A percentile compares a stretch with the other conserved stretches of the same genome.
Conservation (phyloP, 2,888 invertebrate species). For the Apoda limacodes region DNA sequence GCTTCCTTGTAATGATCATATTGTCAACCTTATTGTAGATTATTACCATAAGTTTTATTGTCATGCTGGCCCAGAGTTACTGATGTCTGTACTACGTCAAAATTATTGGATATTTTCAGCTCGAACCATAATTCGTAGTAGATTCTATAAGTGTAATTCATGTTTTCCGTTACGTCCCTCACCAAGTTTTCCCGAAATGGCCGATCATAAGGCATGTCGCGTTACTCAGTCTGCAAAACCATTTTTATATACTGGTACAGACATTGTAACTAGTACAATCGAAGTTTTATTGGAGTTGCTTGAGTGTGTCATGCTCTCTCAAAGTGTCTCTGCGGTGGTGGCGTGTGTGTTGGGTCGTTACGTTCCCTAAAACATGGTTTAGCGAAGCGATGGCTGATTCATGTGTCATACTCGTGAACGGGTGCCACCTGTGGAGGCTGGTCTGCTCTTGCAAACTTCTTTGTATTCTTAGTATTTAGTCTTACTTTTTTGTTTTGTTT, state of each 20-base stretch:
- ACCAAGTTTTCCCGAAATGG: slow-evolving; percentile 10
- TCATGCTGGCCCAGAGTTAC: slow-evolving; percentile 13
- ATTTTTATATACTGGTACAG: slow-evolving; percentile 10
- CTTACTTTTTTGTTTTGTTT: too few species aligned
- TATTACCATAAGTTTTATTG: slow-evolving; percentile 9
- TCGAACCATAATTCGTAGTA: not conserved
- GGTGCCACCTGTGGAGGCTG: too few species aligned
- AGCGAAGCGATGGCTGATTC: slow-evolving; percentile 19
- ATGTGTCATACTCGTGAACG: too few species aligned
- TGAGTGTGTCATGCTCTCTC: slow-evolving; percentile 7
- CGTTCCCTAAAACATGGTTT: slow-evolving; percentile 21
- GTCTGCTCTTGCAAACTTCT: too few species aligned
- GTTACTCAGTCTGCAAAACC: slow-evolving; percentile 8
- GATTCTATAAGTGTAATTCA: slow-evolving; percentile 1
- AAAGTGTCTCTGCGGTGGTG: slow-evolving; percentile 1
- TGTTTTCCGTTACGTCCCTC: slow-evolving; percentile 3
- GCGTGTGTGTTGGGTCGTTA: slow-evolving; percentile 20
- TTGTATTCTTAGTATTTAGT: too few species aligned
- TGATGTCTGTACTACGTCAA: slow-evolving; percentile 8
- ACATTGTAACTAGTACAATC: too few species aligned
- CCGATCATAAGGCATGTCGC: slow-evolving; percentile 8
- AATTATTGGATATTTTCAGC: slow-evolving; percentile 5
- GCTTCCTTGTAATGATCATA: slow-evolving; percentile 6
- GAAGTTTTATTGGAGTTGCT: too few species aligned
- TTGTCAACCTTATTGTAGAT: slow-evolving; percentile 9